Base-by-base conservation (phyloP, 2,888 invertebrate genomes). In the Athetis lepigone region DNA sequence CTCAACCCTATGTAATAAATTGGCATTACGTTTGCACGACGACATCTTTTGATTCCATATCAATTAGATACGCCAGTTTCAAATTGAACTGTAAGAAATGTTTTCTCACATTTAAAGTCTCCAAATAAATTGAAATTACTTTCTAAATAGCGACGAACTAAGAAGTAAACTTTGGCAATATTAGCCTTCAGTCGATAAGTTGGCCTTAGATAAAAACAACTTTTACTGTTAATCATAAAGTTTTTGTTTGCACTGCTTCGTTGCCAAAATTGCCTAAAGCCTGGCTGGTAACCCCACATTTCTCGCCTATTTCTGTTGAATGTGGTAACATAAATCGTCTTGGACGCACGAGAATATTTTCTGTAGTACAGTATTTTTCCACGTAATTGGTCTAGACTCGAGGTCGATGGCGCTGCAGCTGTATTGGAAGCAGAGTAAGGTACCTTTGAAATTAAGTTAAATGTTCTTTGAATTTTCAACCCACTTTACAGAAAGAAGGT, bases 161-260 rank as follows among this genome's bases (percentile, higher is more conserved):
- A 51, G 55, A 49, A 57, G 42, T 59, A 7, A 65, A 73, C 59
- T 76, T 60, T 9, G 29, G 27, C 57, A 63, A 70, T 77, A 61
- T 70, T 59, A 74, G 64, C 49, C 42, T 21, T 57, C 37, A 54
- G 39, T 51, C 56, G 58, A 66, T 71, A 75, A 71, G 56, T 75
- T 71, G 67, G 55, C 21, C 27, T 43, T 59, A 63, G 71, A 75
- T 77, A 77, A 62, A 77, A 77, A 68, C 51, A 75, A 75, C 55
- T 78, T 66, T 21, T 45, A 61, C 49, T 65, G 68, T 75, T 69
- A 64, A 69, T 78, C 65, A 75, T 60, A 71, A 77, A 77, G 75
- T 77, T 68, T 71, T 68, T 59, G 60, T 77, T 77, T 62, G 55
- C 57, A 66, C 37, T 54, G 56, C 29, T 54, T 51, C 43, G 40